A percentile compares a stretch with the other conserved stretches of the same genome.
Evolutionary conservation across 2,113 vertebrate species (phyloP).

Genomic region (Pelodiscus sinensis): DNA sequence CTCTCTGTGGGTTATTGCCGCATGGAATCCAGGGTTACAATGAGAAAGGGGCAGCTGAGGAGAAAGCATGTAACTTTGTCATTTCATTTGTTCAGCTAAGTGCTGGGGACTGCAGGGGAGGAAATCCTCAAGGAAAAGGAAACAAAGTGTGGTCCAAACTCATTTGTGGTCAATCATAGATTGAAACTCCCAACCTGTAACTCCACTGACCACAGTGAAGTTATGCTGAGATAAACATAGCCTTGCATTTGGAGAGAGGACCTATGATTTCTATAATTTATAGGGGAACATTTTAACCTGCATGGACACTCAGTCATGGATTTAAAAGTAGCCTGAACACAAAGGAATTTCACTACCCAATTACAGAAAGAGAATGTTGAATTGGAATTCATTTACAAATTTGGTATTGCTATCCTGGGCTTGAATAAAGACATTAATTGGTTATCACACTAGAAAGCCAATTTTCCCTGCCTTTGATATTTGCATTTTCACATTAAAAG

Average conservation of each 20-base stretch:
- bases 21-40: not conserved
- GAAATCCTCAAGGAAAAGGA: not conserved
- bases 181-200: not conserved
- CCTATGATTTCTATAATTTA: not conserved
- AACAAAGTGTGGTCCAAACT: not conserved
- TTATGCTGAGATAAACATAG: too few species aligned
- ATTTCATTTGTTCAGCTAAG: not conserved
- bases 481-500: too few species aligned
- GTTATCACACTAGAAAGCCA: too few species aligned
- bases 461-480: too few species aligned
- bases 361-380: too few species aligned
- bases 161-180: not conserved
- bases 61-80: conserved; percentile 15
- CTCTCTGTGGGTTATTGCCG: not conserved
- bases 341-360: too few species aligned
- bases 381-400: too few species aligned
- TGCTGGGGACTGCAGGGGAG: not conserved
- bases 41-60: not conserved
- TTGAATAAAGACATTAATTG: too few species aligned
- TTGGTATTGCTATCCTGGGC: too few species aligned
- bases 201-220: not conserved
- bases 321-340: too few species aligned
- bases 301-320: too few species aligned
- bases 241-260: not conserved
- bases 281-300: not conserved